Base-by-base conservation (phyloP, 2,888 invertebrate genomes). In the Stenolophus ochropezus region DNA sequence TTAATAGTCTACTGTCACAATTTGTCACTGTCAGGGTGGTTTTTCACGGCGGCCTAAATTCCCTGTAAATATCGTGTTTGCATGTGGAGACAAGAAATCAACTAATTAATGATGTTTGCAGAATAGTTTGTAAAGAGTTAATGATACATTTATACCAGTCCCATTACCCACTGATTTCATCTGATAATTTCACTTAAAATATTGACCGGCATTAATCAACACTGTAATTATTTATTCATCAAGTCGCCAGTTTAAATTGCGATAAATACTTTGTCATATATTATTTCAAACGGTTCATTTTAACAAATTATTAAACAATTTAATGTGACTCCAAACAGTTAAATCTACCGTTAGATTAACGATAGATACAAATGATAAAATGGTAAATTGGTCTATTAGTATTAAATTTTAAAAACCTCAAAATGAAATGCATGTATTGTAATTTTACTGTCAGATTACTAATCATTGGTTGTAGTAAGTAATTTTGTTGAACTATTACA, bases 1-100 rank as follows among this genome's bases (percentile, higher is more conserved):
- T 78, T 78, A 78, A 78, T 65, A 78, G 78, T 65, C 76, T 76
- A 16, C 78, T 21, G 16, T 78, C 65, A 78, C 65, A 65, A 78
- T 78, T 78, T 78, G 78, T 78, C 78, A 78, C 21, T 78, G 78
- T 78, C 78, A 61, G 6, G 6, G 78, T 25, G 47, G 42, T 78
- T 61, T 61, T 77, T 78, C 42, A 42, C 6, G 33, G 11, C 11
- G 33, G 33, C 33, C 33, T 42, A 42, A 42, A 42, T 42, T 42
- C 11, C 8, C 11, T 42, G 8, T 42, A 42, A 42, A 42, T 42
- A 2, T 42, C 33, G 0, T 42, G 33, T 42, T 42, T 42, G 33
- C 33, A 42, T 42, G 33, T 42, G 8, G 8, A 1, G 11, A 8
- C 6, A 33, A 42, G 4, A 42, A 42, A 42, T 42, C 33, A 42